These are phyloP conservation scores for Aphyosemion australe DNA, from an alignment of 2,113 vertebrate genomes.

Conservation along the genomic window DNA sequence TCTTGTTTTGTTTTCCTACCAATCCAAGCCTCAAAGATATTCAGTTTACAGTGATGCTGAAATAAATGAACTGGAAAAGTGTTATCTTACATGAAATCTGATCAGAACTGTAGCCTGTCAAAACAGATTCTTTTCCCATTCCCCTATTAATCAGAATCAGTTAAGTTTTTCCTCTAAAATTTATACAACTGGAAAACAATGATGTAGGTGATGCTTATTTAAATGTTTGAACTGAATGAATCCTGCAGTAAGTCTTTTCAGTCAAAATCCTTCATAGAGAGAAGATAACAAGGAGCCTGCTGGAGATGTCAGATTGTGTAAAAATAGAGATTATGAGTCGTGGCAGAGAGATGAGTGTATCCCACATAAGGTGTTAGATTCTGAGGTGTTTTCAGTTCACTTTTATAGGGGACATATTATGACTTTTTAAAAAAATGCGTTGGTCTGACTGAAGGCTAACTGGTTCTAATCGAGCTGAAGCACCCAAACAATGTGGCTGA, in stretches of 20 bases:
- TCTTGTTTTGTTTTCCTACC: not conserved
- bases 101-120: not conserved
- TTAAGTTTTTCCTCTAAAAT: not conserved
- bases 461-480: no score
- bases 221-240: constrained; percentile 12
- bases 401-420: not conserved
- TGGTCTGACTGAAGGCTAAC: no score
- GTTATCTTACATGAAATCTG: not conserved
- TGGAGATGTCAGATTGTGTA: constrained; percentile 8
- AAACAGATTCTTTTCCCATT: not conserved
- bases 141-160: not conserved
- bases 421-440: not conserved
- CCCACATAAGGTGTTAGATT: not conserved
- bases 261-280: constrained; percentile 15
- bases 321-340: constrained; percentile 11
- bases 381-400: not conserved
- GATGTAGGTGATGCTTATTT: not conserved
- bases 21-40: not conserved
- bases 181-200: not conserved
- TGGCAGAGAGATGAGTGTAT: constrained; percentile 2
- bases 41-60: not conserved
- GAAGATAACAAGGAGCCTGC: constrained; percentile 32
- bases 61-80: not conserved
- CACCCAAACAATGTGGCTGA: no score
- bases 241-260: constrained; percentile 7